Base-by-base conservation (phyloP, 1,140 invertebrate species). In the Neelides sp. region DNA sequence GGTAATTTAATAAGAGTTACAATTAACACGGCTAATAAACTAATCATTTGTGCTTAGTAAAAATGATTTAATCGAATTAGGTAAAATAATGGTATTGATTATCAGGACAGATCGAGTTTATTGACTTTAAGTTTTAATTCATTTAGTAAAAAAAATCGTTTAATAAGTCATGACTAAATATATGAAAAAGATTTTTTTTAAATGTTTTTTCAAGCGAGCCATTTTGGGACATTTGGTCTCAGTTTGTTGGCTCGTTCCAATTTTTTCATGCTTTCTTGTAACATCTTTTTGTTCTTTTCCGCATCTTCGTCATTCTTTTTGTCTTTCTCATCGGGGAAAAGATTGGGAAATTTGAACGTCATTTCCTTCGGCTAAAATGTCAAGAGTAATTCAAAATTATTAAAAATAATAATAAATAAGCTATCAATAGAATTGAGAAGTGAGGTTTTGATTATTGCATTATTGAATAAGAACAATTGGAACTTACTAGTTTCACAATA, bases 401-500 rank as follows among this genome's bases (percentile, higher is more conserved):
- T 7, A 3, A 5, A n/a, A 13, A n/a, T 15, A 15, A 39, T 39
- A n/a, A n/a, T n/a, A n/a, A n/a, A n/a, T n/a, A 39, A 39, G 5
- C 4, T 12, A 39, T 12, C 10, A 13, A 7, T 39, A 17, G 20
- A 19, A 24, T 15, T 15, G 12, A 2, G 48, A 35, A 42, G 48
- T n/a, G 13, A 24, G 10, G 36, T 13, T 35, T 27, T 36, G 15
- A 12, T 20, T 26, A 22, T 19, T 19, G 4, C 32, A 48, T 24
- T 24, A 17, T 23, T 15, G 42, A 48, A 15, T 37, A 41, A 48
- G 37, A 36, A 43, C 39, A 27, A 54, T 46, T 42, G 19, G 19
- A n/a, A 72, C 74, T 75, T 73, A 89, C 86, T 73, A 94, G 63
- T 54, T 73, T 74, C 39, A 89, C 78, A 73, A 79, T 85, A 41